A percentile compares a stretch with the other conserved stretches of the same genome.
Conservation (phyloP, 2,113 vertebrate species). For the Azemiops feae region DNA sequence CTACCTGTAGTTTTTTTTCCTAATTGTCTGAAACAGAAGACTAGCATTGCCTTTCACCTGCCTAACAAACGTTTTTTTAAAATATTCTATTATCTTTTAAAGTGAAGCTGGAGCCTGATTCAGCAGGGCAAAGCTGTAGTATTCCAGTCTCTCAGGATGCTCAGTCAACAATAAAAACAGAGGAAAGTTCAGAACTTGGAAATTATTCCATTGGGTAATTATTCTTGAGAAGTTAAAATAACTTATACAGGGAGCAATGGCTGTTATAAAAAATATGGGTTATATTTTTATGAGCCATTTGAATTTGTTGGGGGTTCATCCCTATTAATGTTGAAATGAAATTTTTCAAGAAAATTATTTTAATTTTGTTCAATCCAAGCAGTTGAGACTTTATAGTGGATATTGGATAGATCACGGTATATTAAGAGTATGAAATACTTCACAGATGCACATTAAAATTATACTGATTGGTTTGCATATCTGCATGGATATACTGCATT, state of each 20-base stretch:
- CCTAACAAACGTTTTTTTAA: conserved; percentile 5
- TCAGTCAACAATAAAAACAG: conserved; percentile 83
- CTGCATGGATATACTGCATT: background rate
- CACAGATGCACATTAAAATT: background rate
- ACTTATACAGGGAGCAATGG: background rate
- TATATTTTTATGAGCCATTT: background rate
- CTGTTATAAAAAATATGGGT: background rate
- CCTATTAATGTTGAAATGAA: background rate
- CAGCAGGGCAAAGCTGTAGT: conserved; percentile 63
- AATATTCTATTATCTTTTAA: conserved; percentile 57
- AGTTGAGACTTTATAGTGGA: background rate
- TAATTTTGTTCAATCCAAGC: background rate
- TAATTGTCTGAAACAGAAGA: background rate
- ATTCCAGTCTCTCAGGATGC: conserved; percentile 63
- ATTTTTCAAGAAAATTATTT: background rate
- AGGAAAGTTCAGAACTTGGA: conserved; percentile 82
- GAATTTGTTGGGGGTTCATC: background rate
- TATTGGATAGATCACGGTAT: background rate
- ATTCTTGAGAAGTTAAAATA: conserved; percentile 32
- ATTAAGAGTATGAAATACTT: background rate
- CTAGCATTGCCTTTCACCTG: background rate
- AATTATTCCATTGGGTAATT: conserved; percentile 89
- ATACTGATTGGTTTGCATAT: background rate
- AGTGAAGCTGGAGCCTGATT: conserved; percentile 95
- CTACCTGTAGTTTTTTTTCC: background rate